Conservation (phyloP, 2,888 invertebrate species). For the Drosophila cognata region DNA sequence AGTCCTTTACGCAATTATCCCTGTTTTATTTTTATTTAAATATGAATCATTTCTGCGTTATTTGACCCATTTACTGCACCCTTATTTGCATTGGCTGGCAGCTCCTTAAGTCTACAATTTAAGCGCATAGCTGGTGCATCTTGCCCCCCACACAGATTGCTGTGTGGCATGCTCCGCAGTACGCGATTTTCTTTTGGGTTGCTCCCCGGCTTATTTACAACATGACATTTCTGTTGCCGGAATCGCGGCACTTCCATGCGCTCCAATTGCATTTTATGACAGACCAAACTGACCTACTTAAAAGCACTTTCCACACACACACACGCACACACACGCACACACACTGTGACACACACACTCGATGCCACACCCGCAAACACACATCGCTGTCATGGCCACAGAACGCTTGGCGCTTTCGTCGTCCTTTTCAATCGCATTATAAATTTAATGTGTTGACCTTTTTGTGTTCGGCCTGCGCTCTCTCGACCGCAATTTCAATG, state of each 20-base stretch:
- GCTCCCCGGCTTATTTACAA: constrained; percentile 62
- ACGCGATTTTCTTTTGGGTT: constrained; percentile 17
- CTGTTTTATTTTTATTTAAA: neutral
- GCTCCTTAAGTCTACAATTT: neutral
- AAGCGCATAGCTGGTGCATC: neutral
- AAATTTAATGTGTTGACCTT: constrained; percentile 77
- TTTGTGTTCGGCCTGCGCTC: constrained; percentile 55
- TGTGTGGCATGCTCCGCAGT: constrained; percentile 7
- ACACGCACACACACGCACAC: constrained; percentile 11
- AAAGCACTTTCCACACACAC: constrained; percentile 42
- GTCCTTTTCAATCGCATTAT: constrained; percentile 76
- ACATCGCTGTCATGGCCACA: constrained; percentile 17
- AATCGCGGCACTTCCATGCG: constrained; percentile 74
- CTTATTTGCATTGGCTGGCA: neutral
- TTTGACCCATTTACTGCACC: constrained; percentile 6
- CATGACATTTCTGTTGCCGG: constrained; percentile 76
- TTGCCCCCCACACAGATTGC: constrained; percentile 6
- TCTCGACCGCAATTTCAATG: constrained; percentile 76
- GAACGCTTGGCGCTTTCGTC: constrained; percentile 7
- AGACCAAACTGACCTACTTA: constrained; percentile 79
- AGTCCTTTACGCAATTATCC: neutral
- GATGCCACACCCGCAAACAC: constrained; percentile 10
- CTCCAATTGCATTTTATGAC: constrained; percentile 80
- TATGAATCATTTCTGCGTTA: neutral
- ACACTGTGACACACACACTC: constrained; percentile 9